phyloP scores from a whole-genome alignment of 1,140 invertebrate genomes.

The Nephotettix cincticeps region DNA sequence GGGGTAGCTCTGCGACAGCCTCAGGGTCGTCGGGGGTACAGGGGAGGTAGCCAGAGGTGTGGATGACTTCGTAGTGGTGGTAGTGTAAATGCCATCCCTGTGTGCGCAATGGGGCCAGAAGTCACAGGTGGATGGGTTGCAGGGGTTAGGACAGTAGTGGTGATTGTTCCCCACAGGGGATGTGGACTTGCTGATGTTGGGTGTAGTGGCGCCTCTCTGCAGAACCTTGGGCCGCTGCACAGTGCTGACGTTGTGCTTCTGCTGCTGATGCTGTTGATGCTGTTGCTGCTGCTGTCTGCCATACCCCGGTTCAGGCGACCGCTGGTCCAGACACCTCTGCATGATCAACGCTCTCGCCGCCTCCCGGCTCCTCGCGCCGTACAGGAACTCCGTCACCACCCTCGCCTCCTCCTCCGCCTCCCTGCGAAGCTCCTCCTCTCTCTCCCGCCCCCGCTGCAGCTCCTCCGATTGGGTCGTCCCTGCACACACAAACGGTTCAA shows the following conservation, averaged over 20 bases:
- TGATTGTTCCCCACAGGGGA: conserved; percentile 24
- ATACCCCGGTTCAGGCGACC: conserved; percentile 31
- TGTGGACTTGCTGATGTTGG: conserved; percentile 38
- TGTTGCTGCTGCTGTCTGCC: conserved; percentile 36
- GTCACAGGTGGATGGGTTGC: conserved; percentile 55
- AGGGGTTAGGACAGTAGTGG: conserved; percentile 40
- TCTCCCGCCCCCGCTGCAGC: not conserved
- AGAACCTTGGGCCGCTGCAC: conserved; percentile 43
- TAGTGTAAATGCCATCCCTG: conserved; percentile 44
- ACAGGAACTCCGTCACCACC: conserved; percentile 56
- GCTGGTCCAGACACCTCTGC: conserved; percentile 50
- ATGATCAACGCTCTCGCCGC: conserved; percentile 51
- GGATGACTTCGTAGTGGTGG: conserved; percentile 25
- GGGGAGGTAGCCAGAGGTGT: conserved; percentile 23
- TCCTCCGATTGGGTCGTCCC: conserved; percentile 17
- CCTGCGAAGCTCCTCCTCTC: conserved; percentile 51
- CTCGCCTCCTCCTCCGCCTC: conserved; percentile 50
- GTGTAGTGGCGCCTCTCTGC: conserved; percentile 53
- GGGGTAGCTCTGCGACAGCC: conserved; percentile 57
- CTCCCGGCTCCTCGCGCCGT: conserved; percentile 54
- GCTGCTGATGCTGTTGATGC: conserved; percentile 29
- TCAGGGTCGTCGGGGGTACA: conserved; percentile 42
- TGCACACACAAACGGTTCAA: too few species aligned
- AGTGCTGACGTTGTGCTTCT: conserved; percentile 6
- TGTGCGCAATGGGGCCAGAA: conserved; percentile 59